Evolutionary conservation across 2,888 invertebrate species (phyloP), one percentile per base, ranked within the genome.

Genomic region (Temnothorax unifasciatus): DNA sequence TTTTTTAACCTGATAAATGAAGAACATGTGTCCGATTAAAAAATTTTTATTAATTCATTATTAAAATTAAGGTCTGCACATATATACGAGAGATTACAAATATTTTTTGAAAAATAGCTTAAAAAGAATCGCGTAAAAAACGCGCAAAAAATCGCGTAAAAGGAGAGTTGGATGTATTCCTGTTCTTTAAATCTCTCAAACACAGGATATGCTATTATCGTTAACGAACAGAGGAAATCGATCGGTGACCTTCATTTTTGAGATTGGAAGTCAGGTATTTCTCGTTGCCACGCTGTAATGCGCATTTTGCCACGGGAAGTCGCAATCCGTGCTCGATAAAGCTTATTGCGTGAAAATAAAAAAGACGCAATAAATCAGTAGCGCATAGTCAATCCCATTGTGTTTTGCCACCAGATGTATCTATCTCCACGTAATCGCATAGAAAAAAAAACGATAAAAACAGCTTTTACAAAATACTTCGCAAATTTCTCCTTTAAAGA

Each of bases 401-500:
- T n/a, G 13, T 63, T 61, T 47, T 21, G 29, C 21, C 21, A 59
- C 38, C 21, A 3, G 38, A 13, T 52, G 13, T 64, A 54, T 63
- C 3, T 29, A 63, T n/a, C 13, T 61, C 9, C 25, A 68, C 25
- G 38, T 25, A 64, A 64, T 41, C 25, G 38, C 18, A 13, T 47
- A 57, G 34, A n/a, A 47, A 79, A 44, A 29, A 59, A 69, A 34
- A 13, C 25, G 47, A 61, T 21, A 21, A 38, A 81, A 69, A 34
- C 21, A 3, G 15, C 29, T 44, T 44, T 44, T 59, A 3, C 9
- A 15, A 66, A 21, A 41, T 64, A 76, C 63, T 52, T 63, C 29
- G 57, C 54, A 38, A 82, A 82, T 83, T 86, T 88, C 88, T 50
- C 41, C 21, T 54, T n/a, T 34, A 21, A 25, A 47, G 25, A 38